phyloP scores from a whole-genome alignment of 1,140 invertebrate genomes.

The Vanessa atalanta region DNA sequence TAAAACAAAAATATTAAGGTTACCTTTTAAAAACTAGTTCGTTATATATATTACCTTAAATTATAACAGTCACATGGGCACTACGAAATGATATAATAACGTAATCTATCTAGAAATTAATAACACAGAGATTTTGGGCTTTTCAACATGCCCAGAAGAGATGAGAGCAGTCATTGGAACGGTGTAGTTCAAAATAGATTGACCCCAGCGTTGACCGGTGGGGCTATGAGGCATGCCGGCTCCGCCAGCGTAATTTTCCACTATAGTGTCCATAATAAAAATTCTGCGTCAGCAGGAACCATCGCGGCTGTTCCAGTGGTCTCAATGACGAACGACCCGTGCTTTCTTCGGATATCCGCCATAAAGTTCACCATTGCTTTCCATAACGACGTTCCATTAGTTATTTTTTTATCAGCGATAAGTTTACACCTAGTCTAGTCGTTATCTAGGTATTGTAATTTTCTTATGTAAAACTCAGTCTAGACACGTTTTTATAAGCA shows the following conservation, averaged over 20 bases:
- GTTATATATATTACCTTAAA: slow-evolving; percentile 53
- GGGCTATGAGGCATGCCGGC: slow-evolving; percentile 45
- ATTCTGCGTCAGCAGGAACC: slow-evolving; percentile 63
- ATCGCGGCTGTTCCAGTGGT: slow-evolving; percentile 72
- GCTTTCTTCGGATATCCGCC: slow-evolving; percentile 68
- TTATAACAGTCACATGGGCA: slow-evolving; percentile 72
- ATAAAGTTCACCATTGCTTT: slow-evolving; percentile 71
- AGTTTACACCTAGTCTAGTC: background rate
- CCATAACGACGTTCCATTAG: slow-evolving; percentile 58
- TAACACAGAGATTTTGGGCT: slow-evolving; percentile 77
- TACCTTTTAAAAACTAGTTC: too few relatives aligned
- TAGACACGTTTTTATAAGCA: slow-evolving; percentile 40
- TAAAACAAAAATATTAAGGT: too few relatives aligned
- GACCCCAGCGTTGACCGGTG: slow-evolving; percentile 38
- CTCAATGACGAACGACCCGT: slow-evolving; percentile 65
- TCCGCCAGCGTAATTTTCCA: slow-evolving; percentile 48
- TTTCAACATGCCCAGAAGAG: slow-evolving; percentile 71
- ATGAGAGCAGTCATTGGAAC: slow-evolving; percentile 76
- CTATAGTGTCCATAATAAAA: slow-evolving; percentile 63
- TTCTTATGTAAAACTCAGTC: slow-evolving; percentile 37
- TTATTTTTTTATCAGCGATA: too few relatives aligned
- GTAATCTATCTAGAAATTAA: slow-evolving; percentile 76
- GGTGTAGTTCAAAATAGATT: slow-evolving; percentile 68
- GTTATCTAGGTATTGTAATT: slow-evolving; percentile 11
- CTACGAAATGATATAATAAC: slow-evolving; percentile 60